Evolutionary conservation across 2,797 vertebrate species (phyloP).

Genomic region (Chrosomus eos): DNA sequence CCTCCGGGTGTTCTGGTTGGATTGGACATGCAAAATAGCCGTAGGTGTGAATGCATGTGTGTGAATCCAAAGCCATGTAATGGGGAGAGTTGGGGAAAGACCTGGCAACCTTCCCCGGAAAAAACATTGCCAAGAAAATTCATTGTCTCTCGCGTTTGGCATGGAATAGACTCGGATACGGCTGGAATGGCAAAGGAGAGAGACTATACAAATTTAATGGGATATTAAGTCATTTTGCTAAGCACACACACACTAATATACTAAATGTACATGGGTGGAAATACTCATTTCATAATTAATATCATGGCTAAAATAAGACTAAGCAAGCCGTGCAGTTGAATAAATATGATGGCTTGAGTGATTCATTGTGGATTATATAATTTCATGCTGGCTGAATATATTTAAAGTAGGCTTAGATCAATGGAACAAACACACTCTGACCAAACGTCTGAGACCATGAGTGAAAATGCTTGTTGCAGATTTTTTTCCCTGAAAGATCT

Average conservation of each 20-base stretch:
- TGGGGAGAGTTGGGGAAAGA: too few species aligned
- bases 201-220: too few species aligned
- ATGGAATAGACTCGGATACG: too few species aligned
- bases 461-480: background rate
- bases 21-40: too few species aligned
- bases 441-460: background rate
- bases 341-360: slow-evolving; percentile 35
- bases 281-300: slow-evolving; percentile 41
- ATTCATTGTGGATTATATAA: slow-evolving; percentile 39
- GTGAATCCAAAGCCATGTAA: too few species aligned
- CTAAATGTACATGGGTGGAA: background rate
- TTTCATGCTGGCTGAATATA: slow-evolving; percentile 8
- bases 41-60: too few species aligned
- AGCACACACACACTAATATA: background rate
- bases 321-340: background rate
- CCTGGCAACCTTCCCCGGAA: too few species aligned
- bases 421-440: background rate
- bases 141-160: too few species aligned
- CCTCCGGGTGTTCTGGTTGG: too few species aligned
- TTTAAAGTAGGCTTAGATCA: slow-evolving; percentile 26
- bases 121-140: too few species aligned
- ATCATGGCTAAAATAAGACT: slow-evolving; percentile 27
- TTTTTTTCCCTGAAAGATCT: background rate
- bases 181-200: too few species aligned
- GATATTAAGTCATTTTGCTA: background rate